Evolutionary conservation across 2,797 vertebrate species (phyloP), one percentile per base, ranked within the genome.

Genomic region (Enteromius viviparus): DNA sequence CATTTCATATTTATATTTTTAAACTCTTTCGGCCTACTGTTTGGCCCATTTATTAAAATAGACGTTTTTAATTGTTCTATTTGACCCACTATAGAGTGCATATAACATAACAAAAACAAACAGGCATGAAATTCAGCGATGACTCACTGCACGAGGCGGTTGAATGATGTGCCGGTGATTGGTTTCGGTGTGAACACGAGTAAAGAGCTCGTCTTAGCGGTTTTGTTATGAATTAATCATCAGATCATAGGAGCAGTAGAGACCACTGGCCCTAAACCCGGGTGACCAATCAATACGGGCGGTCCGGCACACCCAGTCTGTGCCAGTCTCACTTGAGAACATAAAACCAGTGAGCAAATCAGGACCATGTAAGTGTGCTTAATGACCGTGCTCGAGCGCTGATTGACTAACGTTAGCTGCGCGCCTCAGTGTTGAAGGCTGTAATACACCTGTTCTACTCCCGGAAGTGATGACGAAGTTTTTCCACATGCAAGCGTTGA

Each of bases 381-480:
- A 62, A 83, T 71, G 53, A 70, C 72, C 26, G 29, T 51, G 7
- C 3, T 9, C 47, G 8, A 11, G 8, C n/a, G 5, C 5, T 37
- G 55, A 32, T 8, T 11, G 26, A 29, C 11, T 26, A 26, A 26
- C 26, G 26, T 26, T 15, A 55, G 70, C 58, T 49, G 47, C 60
- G 76, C 91, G 92, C 90, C 90, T 92, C 42, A 2, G 14, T 47
- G 14, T 15, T 7, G 4, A 3, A 3, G 45, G 3, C 12, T 78
- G 81, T 19, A 37, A 74, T 29, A 74, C 84, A 91, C 51, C 84
- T 86, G 78, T 62, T 55, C 9, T 51, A 42, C 26, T 85, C 42
- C 88, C 76, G 92, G 91, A 92, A 90, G 89, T 78, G 2, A 23
- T 86, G 79, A 88, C 90, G 87, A 85, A 82, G 64, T 78, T 83